Base-by-base conservation (phyloP, 2,888 invertebrate genomes). In the Spatulosminthurus flaviceps region DNA sequence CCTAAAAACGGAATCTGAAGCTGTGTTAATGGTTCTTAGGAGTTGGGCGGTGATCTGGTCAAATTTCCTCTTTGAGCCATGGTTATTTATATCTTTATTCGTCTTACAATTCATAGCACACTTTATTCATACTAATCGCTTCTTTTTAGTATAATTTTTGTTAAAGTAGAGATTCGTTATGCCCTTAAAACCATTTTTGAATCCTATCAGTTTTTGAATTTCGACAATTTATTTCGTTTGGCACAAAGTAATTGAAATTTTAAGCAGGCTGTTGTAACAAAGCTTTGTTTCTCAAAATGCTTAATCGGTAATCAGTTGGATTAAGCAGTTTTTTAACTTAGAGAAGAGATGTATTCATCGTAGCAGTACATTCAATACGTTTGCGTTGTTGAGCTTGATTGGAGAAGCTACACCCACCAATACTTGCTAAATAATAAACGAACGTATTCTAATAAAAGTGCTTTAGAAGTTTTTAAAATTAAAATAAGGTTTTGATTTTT, bases 141-240 rank as follows among this genome's bases (percentile, higher is more conserved):
- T 51, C 51, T 51, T 51, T 51, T 51, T 51, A 51, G 51, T 51
- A 51, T 51, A 51, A 51, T n/a, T 51, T 51, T 51, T 51, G 16
- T 13, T 51, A n/a, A 51, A 51, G 51, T 51, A 51, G 51, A 19
- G n/a, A 51, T 51, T 51, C 51, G 51, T 51, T 2, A 19, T 51
- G 51, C 51, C 34, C 34, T 34, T 34, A 11, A 51, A 51, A 51
- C 1, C 16, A 51, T 51, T 51, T 51, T 51, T 51, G 1, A 19
- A 4, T 51, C 34, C 5, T 34, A 34, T 34, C 5, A 34, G 5
- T 51, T 51, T 16, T 51, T n/a, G 51, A n/a, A 13, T 51, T 5
- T 51, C 51, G 5, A 51, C 19, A 19, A 51, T 51, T 51, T 51
- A 51, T 51, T 51, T 51, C n/a, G 51, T 51, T 51, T 51, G 5